These are phyloP conservation scores for Perca schrenkii DNA, from an alignment of 2,113 vertebrate species.

Conservation along the genomic window DNA sequence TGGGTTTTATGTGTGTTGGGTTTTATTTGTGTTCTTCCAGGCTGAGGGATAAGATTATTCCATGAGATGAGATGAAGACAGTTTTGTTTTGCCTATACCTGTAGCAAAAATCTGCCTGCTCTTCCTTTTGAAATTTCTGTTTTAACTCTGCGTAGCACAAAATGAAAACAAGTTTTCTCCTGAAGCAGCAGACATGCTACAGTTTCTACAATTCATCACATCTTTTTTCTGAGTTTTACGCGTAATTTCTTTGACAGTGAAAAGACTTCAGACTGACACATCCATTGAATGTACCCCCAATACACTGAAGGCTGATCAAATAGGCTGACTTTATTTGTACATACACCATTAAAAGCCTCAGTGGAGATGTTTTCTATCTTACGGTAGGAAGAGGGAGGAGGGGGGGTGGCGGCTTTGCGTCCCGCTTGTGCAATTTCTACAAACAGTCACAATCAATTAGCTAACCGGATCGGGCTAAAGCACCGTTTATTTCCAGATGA, in stretches of 20 bases:
- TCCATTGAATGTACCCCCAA: conserved; percentile 25
- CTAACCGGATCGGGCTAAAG: conserved; percentile 56
- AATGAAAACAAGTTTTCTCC: conserved; percentile 57
- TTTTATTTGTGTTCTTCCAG: background rate
- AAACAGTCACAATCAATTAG: conserved; percentile 84
- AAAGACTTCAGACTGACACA: conserved; percentile 56
- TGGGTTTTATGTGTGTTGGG: background rate
- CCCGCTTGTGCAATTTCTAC: conserved; percentile 64
- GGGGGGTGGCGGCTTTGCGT: conserved; percentile 10
- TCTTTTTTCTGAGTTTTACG: conserved; percentile 19
- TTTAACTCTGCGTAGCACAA: conserved; percentile 48
- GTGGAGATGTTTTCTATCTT: conserved; percentile 60
- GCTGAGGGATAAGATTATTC: conserved; percentile 13
- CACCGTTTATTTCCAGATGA: conserved; percentile 68
- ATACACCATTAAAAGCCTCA: conserved; percentile 62
- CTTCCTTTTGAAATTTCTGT: conserved; percentile 46
- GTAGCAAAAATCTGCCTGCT: conserved; percentile 34
- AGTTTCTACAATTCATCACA: conserved; percentile 30
- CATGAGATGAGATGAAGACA: conserved; percentile 8
- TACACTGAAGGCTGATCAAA: conserved; percentile 68
- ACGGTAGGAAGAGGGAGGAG: background rate
- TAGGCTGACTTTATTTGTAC: conserved; percentile 70
- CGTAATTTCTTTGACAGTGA: conserved; percentile 62
- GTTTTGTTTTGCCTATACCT: conserved; percentile 48
- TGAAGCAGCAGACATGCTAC: conserved; percentile 27